Evolutionary conservation across 2,888 invertebrate genomes (phyloP), one percentile per base, ranked within the genome.

Genomic region (Cancer borealis): DNA sequence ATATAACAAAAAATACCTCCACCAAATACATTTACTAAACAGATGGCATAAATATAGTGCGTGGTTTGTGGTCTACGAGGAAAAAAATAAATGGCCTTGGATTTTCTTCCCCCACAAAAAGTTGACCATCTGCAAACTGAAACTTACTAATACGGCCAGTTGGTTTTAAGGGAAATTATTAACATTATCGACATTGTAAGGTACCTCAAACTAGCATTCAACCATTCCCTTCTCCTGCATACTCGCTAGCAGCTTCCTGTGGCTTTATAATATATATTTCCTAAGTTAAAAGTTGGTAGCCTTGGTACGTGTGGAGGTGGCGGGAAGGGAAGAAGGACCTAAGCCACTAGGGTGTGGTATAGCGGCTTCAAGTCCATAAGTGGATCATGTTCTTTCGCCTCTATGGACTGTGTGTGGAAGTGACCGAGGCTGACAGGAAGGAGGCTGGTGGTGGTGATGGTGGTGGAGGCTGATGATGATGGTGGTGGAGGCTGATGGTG

Each of bases 311-410:
- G 73, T n/a, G 10, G 3, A 21, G 73, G n/a, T 73, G 73, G 39
- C 39, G 39, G 39, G 39, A 39, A 60, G 60, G 73, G 8, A 73
- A 73, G 73, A 73, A n/a, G 73, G 26, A 73, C n/a, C 73, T 21
- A 73, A 73, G 73, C 73, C 73, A 73, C 73, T 10, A 73, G 73
- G 73, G 73, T 73, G 73, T n/a, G 73, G n/a, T n/a, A 73, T 2
- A 26, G 73, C n/a, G 73, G 73, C n/a, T 73, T 21, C 5, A 26
- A 73, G 10, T 73, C 73, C 73, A 26, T 21, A 26, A 10, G 26
- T n/a, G n/a, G 26, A 73, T 26, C 26, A 73, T 73, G 73, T n/a
- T 26, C 73, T 73, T 10, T 26, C 73, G 73, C 73, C 73, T 73
- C 26, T 73, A 73, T 73, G 73, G 6, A 21, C 26, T 73, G 26